Evolutionary conservation across 2,797 vertebrate genomes (phyloP), one percentile per base, ranked within the genome.

Genomic region (Odontamblyopus lacepedii): DNA sequence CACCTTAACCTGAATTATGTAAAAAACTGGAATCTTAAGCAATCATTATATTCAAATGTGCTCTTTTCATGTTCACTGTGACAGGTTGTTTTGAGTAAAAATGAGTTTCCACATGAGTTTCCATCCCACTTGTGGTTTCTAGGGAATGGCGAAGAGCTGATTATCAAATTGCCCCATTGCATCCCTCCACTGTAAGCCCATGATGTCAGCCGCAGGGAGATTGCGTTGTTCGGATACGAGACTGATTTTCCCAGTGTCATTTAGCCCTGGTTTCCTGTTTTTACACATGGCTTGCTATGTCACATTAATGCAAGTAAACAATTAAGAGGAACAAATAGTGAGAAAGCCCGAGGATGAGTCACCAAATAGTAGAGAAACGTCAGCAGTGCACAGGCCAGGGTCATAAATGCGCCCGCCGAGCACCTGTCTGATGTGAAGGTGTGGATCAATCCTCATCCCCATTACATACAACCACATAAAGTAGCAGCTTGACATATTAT

Each of bases 301-400:
- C 85, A 75, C 88, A 88, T 88, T 81, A 83, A 63, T 51, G 44
- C 83, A 81, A 71, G 89, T 92, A 92, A 94, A 93, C 93, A 93
- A 92, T 94, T 91, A 93, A 91, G 89, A 91, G 89, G 94, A 94
- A 94, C 93, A 94, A 94, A 94, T 88, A 88, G 85, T 87, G 88
- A 88, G 88, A 91, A 93, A 92, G 90, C 86, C 80, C 84, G 91
- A 87, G 91, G 89, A 85, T 94, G 92, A 93, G 90, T 94, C 92
- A 94, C 85, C 76, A 48, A 59, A 57, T 26, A 70, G 73, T 75
- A 12, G 72, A 80, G 85, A 87, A 86, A 92, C 91, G 90, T 93
- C 92, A 93, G 87, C 80, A 77, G 84, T 89, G 84, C 65, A 70
- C 81, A 69, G 85, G 77, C 72, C 26, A 72, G 62, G 88, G 91